phyloP scores from a whole-genome alignment of 2,888 invertebrate genomes.

The Pristionchus mayeri region DNA sequence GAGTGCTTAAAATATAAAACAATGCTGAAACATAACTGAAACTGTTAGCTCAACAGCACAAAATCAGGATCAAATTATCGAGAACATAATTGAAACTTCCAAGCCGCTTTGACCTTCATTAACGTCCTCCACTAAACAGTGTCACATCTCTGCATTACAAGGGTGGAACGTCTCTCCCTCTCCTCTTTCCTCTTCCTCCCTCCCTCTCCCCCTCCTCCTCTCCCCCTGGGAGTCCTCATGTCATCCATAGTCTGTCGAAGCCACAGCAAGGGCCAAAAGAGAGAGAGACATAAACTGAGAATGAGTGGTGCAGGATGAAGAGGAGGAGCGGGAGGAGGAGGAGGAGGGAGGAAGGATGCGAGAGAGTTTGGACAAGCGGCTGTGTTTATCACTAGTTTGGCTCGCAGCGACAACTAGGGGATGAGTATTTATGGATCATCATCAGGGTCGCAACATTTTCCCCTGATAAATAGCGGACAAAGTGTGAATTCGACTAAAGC shows the following conservation, averaged over 20 bases:
- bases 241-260: neutral
- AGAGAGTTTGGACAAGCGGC: neutral
- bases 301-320: neutral
- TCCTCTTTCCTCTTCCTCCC: neutral
- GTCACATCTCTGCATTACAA: no score
- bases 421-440: no score
- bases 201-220: neutral
- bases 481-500: no score
- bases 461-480: no score
- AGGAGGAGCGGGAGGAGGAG: neutral
- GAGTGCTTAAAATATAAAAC: no score
- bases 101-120: no score
- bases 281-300: slow-evolving; percentile 40
- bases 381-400: slow-evolving; percentile 25
- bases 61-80: no score
- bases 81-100: no score
- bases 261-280: neutral
- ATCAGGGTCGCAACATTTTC: no score
- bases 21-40: neutral
- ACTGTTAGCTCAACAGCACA: no score
- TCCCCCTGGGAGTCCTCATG: slow-evolving; percentile 28
- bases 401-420: no score
- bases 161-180: neutral
- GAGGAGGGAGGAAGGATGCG: neutral
- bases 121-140: no score